Evolutionary conservation across 2,888 invertebrate species (phyloP).

Genomic region (Colostygia pectinataria): DNA sequence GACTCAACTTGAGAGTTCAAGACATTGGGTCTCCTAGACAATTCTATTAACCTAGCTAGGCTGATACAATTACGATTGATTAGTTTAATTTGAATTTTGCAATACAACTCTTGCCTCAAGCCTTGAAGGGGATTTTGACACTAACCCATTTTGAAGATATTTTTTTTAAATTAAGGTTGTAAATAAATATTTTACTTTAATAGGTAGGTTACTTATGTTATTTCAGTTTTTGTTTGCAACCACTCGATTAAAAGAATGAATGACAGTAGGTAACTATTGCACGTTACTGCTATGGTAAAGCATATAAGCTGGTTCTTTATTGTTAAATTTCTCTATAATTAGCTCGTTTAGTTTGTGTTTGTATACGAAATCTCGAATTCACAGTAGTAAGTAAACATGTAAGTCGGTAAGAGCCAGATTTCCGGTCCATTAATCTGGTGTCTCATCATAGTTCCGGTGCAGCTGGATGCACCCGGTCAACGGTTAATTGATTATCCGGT

Average conservation of each 20-base stretch:
- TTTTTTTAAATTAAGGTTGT: too few species aligned
- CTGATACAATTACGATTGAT: conserved; percentile 25
- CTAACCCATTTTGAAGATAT: too few species aligned
- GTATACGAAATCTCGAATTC: conserved; percentile 2
- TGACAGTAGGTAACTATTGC: too few species aligned
- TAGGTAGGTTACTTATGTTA: too few species aligned
- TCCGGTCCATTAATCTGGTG: conserved; percentile 69
- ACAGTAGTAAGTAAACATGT: conserved; percentile 25
- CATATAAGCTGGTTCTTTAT: too few species aligned
- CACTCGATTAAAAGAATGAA: too few species aligned
- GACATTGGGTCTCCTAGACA: conserved; percentile 19
- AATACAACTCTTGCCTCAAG: too few species aligned
- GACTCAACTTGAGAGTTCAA: conserved; percentile 36
- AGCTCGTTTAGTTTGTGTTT: background rate
- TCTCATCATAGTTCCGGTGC: conserved; percentile 71
- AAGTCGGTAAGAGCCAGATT: conserved; percentile 50
- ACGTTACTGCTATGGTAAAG: too few species aligned
- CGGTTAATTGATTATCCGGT: conserved; percentile 78
- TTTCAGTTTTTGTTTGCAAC: too few species aligned
- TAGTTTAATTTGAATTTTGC: conserved; percentile 18
- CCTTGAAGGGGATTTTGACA: too few species aligned
- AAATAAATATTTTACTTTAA: background rate
- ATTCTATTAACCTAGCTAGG: conserved; percentile 27
- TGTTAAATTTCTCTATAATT: too few species aligned
- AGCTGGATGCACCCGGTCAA: conserved; percentile 75